Evolutionary conservation across 2,113 vertebrate species (phyloP).

Genomic region (Aspiorhynchus laticeps): DNA sequence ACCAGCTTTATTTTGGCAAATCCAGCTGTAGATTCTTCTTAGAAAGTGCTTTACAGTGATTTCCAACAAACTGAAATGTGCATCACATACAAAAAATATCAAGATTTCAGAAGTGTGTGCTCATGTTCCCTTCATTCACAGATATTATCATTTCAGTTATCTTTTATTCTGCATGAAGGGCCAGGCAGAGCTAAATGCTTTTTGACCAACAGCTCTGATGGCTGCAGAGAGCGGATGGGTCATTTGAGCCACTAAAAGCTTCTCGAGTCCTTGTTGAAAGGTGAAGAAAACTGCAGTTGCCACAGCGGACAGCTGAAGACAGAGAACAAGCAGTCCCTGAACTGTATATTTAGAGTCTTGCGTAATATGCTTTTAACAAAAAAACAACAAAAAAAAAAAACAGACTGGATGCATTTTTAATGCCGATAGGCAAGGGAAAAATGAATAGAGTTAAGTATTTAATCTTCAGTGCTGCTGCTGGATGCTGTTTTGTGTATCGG

Average conservation of each 20-base stretch:
- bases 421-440: conserved; percentile 55
- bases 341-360: conserved; percentile 74
- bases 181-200: conserved; percentile 3
- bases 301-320: conserved; percentile 46
- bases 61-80: not conserved
- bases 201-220: conserved; percentile 7
- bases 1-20: not conserved
- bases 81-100: not conserved
- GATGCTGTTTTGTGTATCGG: conserved; percentile 54
- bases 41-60: not conserved
- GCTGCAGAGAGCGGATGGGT: not conserved
- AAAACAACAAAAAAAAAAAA: conserved; percentile 68
- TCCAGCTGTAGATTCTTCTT: not conserved
- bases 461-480: conserved; percentile 71
- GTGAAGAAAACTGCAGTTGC: conserved; percentile 32
- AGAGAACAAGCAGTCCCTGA: conserved; percentile 62
- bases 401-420: conserved; percentile 72
- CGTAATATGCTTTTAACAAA: conserved; percentile 78
- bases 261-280: not conserved
- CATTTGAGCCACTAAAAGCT: conserved; percentile 29
- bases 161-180: not conserved
- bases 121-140: conserved; percentile 6
- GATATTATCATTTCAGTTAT: conserved; percentile 21
- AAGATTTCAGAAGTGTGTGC: not conserved
- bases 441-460: conserved; percentile 73